These are phyloP conservation scores for Actenoides hombroni DNA, from an alignment of 2,113 vertebrate species.

Conservation along the genomic window DNA sequence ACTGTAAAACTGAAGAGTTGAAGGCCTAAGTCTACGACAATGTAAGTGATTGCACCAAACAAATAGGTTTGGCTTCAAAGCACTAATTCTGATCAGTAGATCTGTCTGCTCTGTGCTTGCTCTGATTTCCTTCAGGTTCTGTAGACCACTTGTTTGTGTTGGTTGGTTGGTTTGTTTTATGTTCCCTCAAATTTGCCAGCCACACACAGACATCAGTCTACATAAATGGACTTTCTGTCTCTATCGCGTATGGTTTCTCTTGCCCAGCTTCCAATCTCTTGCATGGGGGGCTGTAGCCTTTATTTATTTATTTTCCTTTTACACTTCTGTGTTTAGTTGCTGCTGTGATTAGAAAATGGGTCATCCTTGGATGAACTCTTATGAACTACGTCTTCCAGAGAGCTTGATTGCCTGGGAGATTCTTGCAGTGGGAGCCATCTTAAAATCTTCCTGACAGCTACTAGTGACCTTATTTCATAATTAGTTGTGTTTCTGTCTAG, in stretches of 20 bases:
- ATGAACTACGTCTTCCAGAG: constrained; percentile 29
- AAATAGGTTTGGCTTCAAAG: neutral
- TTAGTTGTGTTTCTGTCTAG: constrained; percentile 17
- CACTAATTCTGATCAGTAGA: neutral
- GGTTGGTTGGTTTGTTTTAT: neutral
- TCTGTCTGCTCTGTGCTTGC: neutral
- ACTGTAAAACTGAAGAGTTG: neutral
- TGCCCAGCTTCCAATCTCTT: neutral
- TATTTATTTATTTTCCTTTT: constrained; percentile 30
- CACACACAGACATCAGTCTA: neutral
- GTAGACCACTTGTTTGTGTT: neutral
- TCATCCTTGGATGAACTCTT: constrained; percentile 59
- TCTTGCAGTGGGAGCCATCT: constrained; percentile 30
- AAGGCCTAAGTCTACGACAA: neutral
- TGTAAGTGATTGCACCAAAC: neutral
- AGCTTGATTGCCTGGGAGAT: constrained; percentile 16
- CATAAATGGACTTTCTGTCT: neutral
- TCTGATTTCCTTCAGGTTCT: neutral
- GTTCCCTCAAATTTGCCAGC: neutral
- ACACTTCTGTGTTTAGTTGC: constrained; percentile 8
- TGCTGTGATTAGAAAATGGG: constrained; percentile 46
- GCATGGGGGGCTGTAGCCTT: neutral
- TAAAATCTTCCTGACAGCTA: constrained; percentile 44
- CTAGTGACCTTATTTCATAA: constrained; percentile 36
- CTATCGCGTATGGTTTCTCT: neutral